Evolutionary conservation across 2,113 vertebrate genomes (phyloP).

Genomic region (Syrmaticus mikado): DNA sequence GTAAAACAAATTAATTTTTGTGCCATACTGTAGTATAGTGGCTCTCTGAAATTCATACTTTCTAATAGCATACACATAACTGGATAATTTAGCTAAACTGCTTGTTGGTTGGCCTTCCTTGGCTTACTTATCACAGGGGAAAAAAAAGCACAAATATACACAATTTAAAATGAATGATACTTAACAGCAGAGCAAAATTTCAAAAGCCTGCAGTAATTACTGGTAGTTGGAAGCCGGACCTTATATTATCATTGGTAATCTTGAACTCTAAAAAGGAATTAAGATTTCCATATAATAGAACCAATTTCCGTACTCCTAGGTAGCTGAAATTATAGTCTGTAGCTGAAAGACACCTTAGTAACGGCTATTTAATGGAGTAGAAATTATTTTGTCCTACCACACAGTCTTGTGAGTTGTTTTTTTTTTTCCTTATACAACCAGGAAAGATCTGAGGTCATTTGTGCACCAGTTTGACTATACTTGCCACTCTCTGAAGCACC

Average conservation of each 20-base stretch:
- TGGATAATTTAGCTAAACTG: neutral
- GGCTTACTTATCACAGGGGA: neutral
- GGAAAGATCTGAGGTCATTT: slow-evolving; percentile 15
- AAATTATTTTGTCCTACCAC: slow-evolving; percentile 48
- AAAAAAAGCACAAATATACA: neutral
- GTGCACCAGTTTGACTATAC: neutral
- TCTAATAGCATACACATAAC: neutral
- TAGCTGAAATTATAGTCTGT: slow-evolving; percentile 25
- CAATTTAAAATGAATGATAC: neutral
- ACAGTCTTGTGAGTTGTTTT: slow-evolving; percentile 9
- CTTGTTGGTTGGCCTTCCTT: neutral
- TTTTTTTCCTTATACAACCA: slow-evolving; percentile 26
- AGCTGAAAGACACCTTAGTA: slow-evolving; percentile 56
- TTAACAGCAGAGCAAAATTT: neutral
- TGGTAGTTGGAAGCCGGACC: neutral
- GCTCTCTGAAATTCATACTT: neutral
- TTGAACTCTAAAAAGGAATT: neutral
- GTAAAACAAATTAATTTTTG: neutral
- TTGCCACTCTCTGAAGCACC: slow-evolving; percentile 5
- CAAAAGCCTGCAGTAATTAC: neutral
- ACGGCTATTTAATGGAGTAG: slow-evolving; percentile 35
- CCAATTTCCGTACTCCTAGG: slow-evolving; percentile 21
- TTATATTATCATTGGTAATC: neutral
- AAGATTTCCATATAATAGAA: slow-evolving; percentile 40
- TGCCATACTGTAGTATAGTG: neutral